These are phyloP conservation scores for Neuroscelio doddi DNA, from an alignment of 2,888 invertebrate species.

Conservation along the genomic window DNA sequence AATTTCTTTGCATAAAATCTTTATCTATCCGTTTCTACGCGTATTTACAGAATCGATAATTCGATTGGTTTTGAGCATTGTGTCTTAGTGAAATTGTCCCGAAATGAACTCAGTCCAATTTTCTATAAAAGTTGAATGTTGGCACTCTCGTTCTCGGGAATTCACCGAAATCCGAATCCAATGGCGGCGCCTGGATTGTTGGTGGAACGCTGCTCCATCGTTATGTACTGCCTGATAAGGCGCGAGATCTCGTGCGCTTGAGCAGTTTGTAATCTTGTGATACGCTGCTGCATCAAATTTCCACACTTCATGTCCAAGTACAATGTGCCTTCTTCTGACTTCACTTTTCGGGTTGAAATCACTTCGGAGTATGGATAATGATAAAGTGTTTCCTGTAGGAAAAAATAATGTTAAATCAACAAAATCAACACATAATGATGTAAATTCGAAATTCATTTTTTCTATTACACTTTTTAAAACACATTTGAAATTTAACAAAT, in stretches of 20 bases:
- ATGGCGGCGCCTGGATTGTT: conserved; percentile 61
- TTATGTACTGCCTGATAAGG: conserved; percentile 96
- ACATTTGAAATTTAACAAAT: no score
- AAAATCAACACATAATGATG: neutral
- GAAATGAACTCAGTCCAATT: no score
- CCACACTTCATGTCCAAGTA: conserved; percentile 98
- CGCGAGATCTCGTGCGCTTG: conserved; percentile 98
- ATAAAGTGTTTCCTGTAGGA: conserved; percentile 88
- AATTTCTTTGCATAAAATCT: conserved; percentile 13
- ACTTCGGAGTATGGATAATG: conserved; percentile 97
- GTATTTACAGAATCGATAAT: conserved; percentile 62
- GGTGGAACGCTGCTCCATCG: conserved; percentile 81
- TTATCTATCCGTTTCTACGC: conserved; percentile 58
- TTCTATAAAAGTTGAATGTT: conserved; percentile 24
- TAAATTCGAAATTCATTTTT: neutral
- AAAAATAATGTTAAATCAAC: neutral
- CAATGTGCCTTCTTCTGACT: conserved; percentile 92
- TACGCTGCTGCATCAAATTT: conserved; percentile 95
- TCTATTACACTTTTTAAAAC: no score
- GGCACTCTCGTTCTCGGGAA: conserved; percentile 33
- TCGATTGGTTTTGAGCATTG: conserved; percentile 64
- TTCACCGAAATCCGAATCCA: conserved; percentile 68
- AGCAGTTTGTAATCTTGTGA: conserved; percentile 96
- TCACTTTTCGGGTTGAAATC: conserved; percentile 93
- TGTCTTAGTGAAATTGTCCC: conserved; percentile 30